A percentile compares a stretch with the other conserved stretches of the same genome.
Evolutionary conservation across 2,888 invertebrate genomes (phyloP).

Genomic region (Reticulitermes lucifugus): DNA sequence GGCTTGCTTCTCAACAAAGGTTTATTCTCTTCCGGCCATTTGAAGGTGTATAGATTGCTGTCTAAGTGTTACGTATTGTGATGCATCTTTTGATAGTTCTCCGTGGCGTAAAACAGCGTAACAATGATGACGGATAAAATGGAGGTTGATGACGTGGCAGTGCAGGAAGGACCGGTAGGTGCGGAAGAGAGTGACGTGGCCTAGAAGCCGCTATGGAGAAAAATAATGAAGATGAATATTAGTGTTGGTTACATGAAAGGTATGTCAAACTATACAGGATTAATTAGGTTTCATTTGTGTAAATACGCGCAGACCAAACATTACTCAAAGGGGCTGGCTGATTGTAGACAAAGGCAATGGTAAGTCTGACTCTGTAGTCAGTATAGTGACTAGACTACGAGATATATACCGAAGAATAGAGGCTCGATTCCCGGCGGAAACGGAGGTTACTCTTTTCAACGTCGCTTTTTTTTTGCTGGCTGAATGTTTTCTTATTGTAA

Average conservation of each 20-base stretch:
- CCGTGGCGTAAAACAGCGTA: neutral
- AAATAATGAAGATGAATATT: neutral
- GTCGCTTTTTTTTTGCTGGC: too few relatives aligned
- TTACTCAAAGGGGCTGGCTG: too few relatives aligned
- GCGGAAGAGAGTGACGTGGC: neutral
- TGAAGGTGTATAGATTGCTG: neutral
- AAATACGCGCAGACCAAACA: neutral
- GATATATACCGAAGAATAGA: too few relatives aligned
- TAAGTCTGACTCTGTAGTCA: too few relatives aligned
- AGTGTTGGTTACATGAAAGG: neutral
- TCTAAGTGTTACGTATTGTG: neutral
- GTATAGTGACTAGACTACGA: too few relatives aligned
- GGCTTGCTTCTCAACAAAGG: neutral
- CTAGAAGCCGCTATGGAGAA: neutral
- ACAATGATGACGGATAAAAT: neutral
- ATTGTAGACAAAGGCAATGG: too few relatives aligned
- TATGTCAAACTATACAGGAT: neutral
- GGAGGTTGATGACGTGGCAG: neutral
- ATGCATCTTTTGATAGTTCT: neutral
- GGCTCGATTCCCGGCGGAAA: too few relatives aligned
- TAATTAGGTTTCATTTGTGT: neutral
- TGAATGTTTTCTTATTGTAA: too few relatives aligned
- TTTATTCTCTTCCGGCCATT: neutral
- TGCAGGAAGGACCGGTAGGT: neutral
- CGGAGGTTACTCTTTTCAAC: too few relatives aligned